These are phyloP conservation scores for Morinoia aosen DNA, from an alignment of 2,888 invertebrate species.

Conservation along the genomic window DNA sequence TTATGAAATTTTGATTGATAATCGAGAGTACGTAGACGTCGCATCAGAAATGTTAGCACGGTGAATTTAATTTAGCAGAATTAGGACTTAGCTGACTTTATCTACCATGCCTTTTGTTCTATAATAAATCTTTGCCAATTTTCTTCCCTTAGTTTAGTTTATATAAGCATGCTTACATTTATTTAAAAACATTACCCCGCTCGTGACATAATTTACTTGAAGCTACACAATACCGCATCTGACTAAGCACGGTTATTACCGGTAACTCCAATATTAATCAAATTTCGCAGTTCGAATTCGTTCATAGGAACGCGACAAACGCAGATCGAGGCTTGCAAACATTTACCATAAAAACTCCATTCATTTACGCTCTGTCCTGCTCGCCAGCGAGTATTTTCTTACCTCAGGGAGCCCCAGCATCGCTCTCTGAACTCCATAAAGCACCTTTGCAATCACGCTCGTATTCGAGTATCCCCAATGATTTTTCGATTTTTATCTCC, in stretches of 20 bases:
- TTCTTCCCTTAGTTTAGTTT: neutral
- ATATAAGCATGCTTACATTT: neutral
- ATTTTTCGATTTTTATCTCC: slow-evolving; percentile 31
- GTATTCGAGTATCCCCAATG: slow-evolving; percentile 37
- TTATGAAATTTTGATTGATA: neutral
- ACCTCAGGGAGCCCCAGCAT: neutral
- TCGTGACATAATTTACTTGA: neutral
- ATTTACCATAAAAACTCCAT: neutral
- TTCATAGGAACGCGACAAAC: neutral
- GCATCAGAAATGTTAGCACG: neutral
- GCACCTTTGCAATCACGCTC: slow-evolving; percentile 18
- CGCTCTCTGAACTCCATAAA: neutral
- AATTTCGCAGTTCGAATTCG: neutral
- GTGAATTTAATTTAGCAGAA: neutral
- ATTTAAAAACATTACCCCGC: neutral
- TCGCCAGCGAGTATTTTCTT: neutral
- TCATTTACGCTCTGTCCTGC: neutral
- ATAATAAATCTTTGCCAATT: neutral
- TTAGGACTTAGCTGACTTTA: neutral
- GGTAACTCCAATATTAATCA: neutral
- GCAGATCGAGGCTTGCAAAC: neutral
- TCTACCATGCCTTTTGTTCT: neutral
- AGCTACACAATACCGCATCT: neutral
- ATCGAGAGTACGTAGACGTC: neutral
- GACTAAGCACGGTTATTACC: neutral